phyloP scores from a whole-genome alignment of 1,140 invertebrate species.

The Carposina sasakii region DNA sequence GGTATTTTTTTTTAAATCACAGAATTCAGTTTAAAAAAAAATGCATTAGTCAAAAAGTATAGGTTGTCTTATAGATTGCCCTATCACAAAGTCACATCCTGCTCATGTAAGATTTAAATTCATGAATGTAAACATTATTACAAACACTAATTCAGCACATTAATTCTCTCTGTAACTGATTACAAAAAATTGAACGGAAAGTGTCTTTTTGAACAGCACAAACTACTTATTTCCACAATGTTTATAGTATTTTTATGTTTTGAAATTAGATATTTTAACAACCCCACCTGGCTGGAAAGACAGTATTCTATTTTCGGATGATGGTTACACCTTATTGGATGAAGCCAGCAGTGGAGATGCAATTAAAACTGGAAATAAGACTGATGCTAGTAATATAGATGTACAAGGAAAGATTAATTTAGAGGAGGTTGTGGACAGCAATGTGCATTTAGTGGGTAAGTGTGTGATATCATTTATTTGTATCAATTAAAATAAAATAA shows the following conservation, averaged over 20 bases:
- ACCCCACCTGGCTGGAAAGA: slow-evolving; percentile 50
- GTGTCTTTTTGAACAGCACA: too few species aligned
- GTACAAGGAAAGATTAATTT: slow-evolving; percentile 51
- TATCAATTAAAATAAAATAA: too few species aligned
- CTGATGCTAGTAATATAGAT: slow-evolving; percentile 43
- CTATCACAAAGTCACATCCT: too few species aligned
- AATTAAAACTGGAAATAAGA: slow-evolving; percentile 24
- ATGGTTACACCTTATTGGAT: slow-evolving; percentile 50
- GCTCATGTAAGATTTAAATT: too few species aligned
- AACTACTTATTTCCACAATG: not conserved
- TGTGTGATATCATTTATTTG: not conserved
- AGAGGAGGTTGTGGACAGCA: slow-evolving; percentile 56
- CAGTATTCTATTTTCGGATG: slow-evolving; percentile 50
- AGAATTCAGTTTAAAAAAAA: too few species aligned
- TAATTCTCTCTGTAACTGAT: too few species aligned
- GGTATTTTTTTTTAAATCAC: not conserved
- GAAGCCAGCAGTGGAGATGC: slow-evolving; percentile 23
- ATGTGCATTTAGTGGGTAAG: slow-evolving; percentile 61
- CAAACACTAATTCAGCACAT: too few species aligned
- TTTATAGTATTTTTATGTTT: slow-evolving; percentile 18
- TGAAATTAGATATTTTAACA: slow-evolving; percentile 46
- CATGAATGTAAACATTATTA: too few species aligned
- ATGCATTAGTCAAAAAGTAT: too few species aligned
- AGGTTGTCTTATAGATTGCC: too few species aligned
- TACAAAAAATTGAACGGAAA: too few species aligned